A percentile compares a stretch with the other conserved stretches of the same genome.
These are phyloP conservation scores for Macrotis lagotis DNA, from an alignment of 2,113 vertebrate species.

Conservation along the genomic window DNA sequence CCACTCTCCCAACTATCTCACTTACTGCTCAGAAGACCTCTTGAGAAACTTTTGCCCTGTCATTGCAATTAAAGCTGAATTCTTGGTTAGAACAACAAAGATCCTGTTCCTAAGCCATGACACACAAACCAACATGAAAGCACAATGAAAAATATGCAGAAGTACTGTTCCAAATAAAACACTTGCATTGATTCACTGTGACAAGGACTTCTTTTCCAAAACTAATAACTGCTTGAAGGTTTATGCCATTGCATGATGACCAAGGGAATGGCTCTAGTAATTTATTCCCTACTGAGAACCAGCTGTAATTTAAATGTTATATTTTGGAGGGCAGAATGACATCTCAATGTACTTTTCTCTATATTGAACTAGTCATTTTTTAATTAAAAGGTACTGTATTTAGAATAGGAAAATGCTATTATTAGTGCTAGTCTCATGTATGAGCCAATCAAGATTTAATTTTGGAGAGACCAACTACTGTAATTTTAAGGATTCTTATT, in stretches of 20 bases:
- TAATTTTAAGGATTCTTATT: background rate
- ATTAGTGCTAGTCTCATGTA: background rate
- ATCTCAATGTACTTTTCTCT: background rate
- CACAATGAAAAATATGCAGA: background rate
- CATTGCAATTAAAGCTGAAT: slow-evolving; percentile 17
- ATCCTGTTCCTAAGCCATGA: background rate
- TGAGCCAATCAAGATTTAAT: background rate
- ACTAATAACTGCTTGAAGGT: background rate
- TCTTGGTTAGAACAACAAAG: slow-evolving; percentile 20
- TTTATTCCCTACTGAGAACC: background rate
- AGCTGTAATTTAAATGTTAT: background rate
- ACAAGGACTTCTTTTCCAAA: background rate
- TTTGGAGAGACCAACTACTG: background rate
- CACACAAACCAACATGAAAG: background rate
- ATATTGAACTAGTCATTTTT: slow-evolving; percentile 1
- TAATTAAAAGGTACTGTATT: background rate
- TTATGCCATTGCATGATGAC: background rate
- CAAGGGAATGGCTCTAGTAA: background rate
- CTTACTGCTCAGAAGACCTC: background rate
- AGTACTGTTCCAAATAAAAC: background rate
- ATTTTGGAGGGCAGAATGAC: background rate
- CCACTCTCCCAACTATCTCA: background rate
- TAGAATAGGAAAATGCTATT: background rate
- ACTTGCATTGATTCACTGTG: background rate
- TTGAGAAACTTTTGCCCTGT: background rate